Evolutionary conservation across 2,888 invertebrate genomes (phyloP).

Genomic region (Pardosa pseudoannulata): DNA sequence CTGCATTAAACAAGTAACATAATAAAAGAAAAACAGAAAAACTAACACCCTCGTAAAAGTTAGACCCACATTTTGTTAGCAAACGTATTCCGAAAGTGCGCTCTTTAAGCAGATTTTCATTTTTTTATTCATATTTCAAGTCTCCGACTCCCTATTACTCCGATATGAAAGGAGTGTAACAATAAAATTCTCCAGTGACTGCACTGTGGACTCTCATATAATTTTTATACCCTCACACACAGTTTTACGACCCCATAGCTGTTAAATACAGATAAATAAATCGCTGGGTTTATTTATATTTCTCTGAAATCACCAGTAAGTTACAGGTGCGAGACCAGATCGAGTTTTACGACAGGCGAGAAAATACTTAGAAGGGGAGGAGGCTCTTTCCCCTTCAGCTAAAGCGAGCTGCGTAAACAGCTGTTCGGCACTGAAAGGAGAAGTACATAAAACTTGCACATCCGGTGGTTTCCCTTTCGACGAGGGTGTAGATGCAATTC

Average conservation of each 20-base stretch:
- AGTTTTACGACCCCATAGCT: not conserved
- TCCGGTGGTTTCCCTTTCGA: conserved; percentile 22
- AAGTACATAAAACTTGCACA: conserved; percentile 15
- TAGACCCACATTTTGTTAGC: too few relatives aligned
- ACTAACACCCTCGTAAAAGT: too few relatives aligned
- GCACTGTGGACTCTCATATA: not conserved
- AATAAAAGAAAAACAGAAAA: too few relatives aligned
- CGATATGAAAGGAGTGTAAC: not conserved
- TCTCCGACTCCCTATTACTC: not conserved
- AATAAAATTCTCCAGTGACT: not conserved
- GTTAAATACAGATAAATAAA: conserved; percentile 1
- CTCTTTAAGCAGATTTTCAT: not conserved
- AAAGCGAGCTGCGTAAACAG: conserved; percentile 11
- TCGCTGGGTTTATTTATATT: not conserved
- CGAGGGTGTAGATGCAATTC: not conserved
- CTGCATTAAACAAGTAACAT: too few relatives aligned
- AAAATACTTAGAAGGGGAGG: not conserved
- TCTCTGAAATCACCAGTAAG: not conserved
- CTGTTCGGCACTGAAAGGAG: conserved; percentile 19
- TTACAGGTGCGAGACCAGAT: not conserved
- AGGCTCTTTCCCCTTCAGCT: not conserved
- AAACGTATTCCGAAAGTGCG: not conserved
- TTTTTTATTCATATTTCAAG: not conserved
- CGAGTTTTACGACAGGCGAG: not conserved
- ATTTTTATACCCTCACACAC: not conserved